phyloP scores from a whole-genome alignment of 2,888 invertebrate species.

The Diplolepis rosae region DNA sequence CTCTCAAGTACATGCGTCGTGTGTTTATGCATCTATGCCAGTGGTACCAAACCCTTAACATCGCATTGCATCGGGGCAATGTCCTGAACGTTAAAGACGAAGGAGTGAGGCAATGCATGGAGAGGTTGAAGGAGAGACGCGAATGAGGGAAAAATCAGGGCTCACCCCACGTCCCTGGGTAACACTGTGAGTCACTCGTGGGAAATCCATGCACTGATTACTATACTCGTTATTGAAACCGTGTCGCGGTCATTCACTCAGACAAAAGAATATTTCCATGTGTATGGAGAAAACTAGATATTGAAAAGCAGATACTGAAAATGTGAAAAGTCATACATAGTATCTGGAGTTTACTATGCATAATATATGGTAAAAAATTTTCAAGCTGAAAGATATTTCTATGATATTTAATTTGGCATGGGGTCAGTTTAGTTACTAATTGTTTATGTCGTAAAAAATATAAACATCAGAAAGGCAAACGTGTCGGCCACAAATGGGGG shows the following conservation, averaged over 20 bases:
- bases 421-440: no score
- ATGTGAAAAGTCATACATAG: no score
- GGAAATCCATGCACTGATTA: slow-evolving; percentile 30
- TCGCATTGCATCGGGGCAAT: slow-evolving; percentile 67
- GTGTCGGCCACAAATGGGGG: no score
- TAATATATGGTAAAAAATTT: no score
- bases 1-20: slow-evolving; percentile 46
- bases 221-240: slow-evolving; percentile 24
- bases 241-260: slow-evolving; percentile 8
- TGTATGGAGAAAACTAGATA: no score
- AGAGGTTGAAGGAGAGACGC: background rate
- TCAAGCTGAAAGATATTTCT: no score
- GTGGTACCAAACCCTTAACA: slow-evolving; percentile 72
- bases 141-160: background rate
- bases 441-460: no score
- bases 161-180: background rate
- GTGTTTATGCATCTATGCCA: slow-evolving; percentile 72
- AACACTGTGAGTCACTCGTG: slow-evolving; percentile 10
- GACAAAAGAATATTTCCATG: slow-evolving; percentile 8
- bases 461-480: no score
- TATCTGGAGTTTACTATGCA: no score
- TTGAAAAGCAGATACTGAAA: no score
- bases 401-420: no score
- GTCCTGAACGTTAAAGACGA: slow-evolving; percentile 70
- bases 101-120: slow-evolving; percentile 46